phyloP scores from a whole-genome alignment of 2,888 invertebrate species.

The Psylliodes chrysocephalus region DNA sequence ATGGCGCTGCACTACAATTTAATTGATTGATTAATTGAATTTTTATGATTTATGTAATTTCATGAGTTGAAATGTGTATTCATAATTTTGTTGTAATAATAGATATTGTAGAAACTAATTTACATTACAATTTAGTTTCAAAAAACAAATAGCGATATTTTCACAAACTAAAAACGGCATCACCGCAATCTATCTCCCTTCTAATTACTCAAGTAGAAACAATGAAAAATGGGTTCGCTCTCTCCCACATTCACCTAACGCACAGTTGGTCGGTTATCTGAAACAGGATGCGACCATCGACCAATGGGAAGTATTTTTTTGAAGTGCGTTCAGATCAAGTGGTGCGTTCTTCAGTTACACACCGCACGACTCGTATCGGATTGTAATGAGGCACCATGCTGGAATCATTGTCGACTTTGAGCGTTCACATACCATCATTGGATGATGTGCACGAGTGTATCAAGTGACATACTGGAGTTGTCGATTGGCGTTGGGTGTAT shows the following conservation, averaged over 20 bases:
- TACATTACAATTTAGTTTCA: no score
- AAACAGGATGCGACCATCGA: conserved; percentile 54
- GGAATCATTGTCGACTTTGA: conserved; percentile 37
- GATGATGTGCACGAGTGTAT: conserved; percentile 37
- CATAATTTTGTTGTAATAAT: no score
- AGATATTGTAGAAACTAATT: no score
- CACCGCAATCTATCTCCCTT: conserved; percentile 51
- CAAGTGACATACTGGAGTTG: conserved; percentile 27
- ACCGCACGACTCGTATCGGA: conserved; percentile 15
- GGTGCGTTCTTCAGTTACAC: conserved; percentile 41
- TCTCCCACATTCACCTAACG: conserved; percentile 34
- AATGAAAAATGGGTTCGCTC: conserved; percentile 60
- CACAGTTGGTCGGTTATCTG: conserved; percentile 59
- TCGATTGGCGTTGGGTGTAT: background rate
- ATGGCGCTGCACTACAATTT: no score
- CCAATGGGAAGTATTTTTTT: conserved; percentile 57
- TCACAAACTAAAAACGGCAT: no score
- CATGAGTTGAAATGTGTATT: no score
- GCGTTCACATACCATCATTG: conserved; percentile 37
- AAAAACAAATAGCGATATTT: no score
- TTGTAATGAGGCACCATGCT: conserved; percentile 28
- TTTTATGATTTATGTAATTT: no score
- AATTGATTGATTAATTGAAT: no score
- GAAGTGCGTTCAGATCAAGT: conserved; percentile 53
- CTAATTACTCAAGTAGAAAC: conserved; percentile 59